Percentiles rank a stretch among this genome's conserved stretches.
These are phyloP conservation scores for Melanophora roralis DNA, from an alignment of 2,888 invertebrate species.

Conservation along the genomic window DNA sequence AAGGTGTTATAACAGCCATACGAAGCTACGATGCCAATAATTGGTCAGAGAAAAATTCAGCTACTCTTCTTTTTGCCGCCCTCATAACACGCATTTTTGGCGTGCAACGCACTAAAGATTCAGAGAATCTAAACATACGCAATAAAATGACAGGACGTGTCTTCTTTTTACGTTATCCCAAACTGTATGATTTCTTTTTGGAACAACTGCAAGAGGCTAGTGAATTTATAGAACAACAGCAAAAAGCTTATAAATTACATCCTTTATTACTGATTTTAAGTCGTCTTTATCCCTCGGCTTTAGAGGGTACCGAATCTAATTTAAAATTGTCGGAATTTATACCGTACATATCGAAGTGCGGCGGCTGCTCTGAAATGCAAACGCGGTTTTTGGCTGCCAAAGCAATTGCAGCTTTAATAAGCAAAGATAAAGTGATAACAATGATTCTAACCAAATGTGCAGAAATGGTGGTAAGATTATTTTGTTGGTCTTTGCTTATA, in stretches of 20 bases:
- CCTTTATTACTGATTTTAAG: constrained; percentile 87
- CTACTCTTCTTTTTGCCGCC: constrained; percentile 89
- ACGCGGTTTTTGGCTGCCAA: constrained; percentile 86
- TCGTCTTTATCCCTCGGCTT: constrained; percentile 85
- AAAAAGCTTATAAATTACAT: constrained; percentile 81
- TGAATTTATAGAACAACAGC: constrained; percentile 67
- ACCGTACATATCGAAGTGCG: constrained; percentile 82
- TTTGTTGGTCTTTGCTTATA: too few relatives aligned
- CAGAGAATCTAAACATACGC: constrained; percentile 80
- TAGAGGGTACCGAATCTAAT: constrained; percentile 84
- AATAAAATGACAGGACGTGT: constrained; percentile 86
- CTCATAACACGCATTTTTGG: constrained; percentile 92
- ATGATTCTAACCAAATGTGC: constrained; percentile 68
- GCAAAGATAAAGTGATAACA: constrained; percentile 72
- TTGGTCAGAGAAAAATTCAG: constrained; percentile 92
- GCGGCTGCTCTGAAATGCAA: constrained; percentile 82
- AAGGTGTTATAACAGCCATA: constrained; percentile 85
- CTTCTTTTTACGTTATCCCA: constrained; percentile 85
- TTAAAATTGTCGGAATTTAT: constrained; percentile 83
- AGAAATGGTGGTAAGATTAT: constrained; percentile 64
- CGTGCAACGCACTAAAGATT: constrained; percentile 82
- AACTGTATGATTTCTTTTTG: constrained; percentile 80
- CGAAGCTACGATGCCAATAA: constrained; percentile 84
- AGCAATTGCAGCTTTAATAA: constrained; percentile 82
- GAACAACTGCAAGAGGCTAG: constrained; percentile 75